These are phyloP conservation scores for Epicampocera succincta DNA, from an alignment of 2,888 invertebrate species.

Conservation along the genomic window DNA sequence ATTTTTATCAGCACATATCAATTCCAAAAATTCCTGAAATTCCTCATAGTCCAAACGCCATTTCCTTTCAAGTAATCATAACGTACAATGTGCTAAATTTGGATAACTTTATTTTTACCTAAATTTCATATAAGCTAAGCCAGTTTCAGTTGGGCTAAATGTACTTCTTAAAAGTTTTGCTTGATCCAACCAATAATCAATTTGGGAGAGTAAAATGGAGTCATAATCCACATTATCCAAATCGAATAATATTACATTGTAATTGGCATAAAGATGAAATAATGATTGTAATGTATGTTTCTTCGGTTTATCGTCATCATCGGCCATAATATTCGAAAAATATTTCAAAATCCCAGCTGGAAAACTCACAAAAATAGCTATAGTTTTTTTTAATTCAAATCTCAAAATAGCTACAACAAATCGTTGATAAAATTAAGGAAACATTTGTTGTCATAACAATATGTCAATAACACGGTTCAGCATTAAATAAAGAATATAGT, in stretches of 20 bases:
- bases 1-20: constrained; percentile 69
- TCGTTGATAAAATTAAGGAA: background rate
- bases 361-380: too few relatives aligned
- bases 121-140: constrained; percentile 74
- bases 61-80: constrained; percentile 64
- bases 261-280: constrained; percentile 73
- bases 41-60: constrained; percentile 74
- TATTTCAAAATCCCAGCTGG: too few relatives aligned
- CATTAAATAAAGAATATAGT: background rate
- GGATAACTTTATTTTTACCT: constrained; percentile 62
- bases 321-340: constrained; percentile 62
- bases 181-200: constrained; percentile 74
- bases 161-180: constrained; percentile 71
- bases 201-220: constrained; percentile 73
- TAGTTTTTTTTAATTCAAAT: too few relatives aligned
- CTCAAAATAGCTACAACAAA: too few relatives aligned
- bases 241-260: constrained; percentile 70
- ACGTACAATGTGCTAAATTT: too few relatives aligned
- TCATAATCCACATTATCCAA: constrained; percentile 73
- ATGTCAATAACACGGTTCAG: background rate
- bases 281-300: constrained; percentile 74
- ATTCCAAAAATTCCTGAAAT: constrained; percentile 71
- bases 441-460: constrained; percentile 21
- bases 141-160: constrained; percentile 73
- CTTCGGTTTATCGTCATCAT: constrained; percentile 71